phyloP scores from a whole-genome alignment of 2,797 vertebrate genomes.

The Danio albolineatus region DNA sequence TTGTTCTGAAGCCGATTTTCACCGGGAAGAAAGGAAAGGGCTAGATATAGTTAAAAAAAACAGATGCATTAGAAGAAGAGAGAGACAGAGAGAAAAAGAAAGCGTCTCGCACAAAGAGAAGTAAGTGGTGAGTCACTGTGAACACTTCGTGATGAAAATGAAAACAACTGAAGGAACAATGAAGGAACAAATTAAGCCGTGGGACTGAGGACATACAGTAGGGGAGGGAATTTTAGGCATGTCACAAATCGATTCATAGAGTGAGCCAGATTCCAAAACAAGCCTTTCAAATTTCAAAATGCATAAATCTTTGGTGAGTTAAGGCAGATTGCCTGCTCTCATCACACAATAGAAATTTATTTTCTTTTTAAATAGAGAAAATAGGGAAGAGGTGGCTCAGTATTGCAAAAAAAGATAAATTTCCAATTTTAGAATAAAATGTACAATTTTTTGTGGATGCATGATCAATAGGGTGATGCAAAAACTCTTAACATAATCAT shows the following conservation, averaged over 20 bases:
- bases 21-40: conserved; percentile 56
- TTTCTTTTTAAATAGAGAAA: too few species aligned
- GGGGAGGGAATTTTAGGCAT: not conserved
- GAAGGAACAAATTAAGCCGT: conserved; percentile 13
- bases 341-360: not conserved
- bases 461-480: not conserved
- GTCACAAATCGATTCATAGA: conserved; percentile 7
- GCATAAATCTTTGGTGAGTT: not conserved
- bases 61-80: conserved; percentile 24
- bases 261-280: not conserved
- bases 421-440: not conserved
- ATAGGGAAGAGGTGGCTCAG: not conserved
- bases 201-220: not conserved
- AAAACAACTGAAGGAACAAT: conserved; percentile 46
- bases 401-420: not conserved
- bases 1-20: conserved; percentile 66
- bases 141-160: conserved; percentile 55
- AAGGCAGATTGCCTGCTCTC: not conserved
- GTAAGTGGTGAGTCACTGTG: conserved; percentile 59
- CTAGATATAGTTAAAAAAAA: conserved; percentile 55
- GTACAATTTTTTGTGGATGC: not conserved
- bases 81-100: conserved; percentile 42
- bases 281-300: not conserved
- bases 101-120: conserved; percentile 69
- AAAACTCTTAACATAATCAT: too few species aligned